Evolutionary conservation across 1,140 invertebrate species (phyloP).

Genomic region (Procambarus virginalis): DNA sequence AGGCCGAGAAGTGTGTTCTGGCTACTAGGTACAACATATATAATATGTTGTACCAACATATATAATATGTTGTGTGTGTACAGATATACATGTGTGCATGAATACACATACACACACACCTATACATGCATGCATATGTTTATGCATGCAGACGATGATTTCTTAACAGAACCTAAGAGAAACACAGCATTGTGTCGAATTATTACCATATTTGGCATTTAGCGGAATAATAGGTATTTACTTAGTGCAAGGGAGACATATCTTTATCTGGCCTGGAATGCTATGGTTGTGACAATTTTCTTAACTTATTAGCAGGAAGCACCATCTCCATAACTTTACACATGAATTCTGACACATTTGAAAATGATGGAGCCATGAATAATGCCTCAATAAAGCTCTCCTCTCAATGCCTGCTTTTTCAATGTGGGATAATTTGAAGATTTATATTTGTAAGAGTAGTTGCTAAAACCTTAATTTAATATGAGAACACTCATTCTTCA

Average conservation of each 20-base stretch:
- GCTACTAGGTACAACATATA: no score
- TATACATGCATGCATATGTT: neutral
- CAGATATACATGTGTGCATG: neutral
- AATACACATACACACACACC: no score
- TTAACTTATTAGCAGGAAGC: conserved; percentile 43
- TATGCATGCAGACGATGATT: neutral
- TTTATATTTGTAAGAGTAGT: neutral
- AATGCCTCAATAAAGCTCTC: neutral
- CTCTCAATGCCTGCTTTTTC: neutral
- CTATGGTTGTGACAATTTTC: conserved; percentile 62
- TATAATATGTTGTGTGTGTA: neutral
- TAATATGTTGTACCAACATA: no score
- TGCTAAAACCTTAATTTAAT: neutral
- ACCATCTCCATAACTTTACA: conserved; percentile 41
- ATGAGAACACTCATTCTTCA: neutral
- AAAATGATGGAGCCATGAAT: neutral
- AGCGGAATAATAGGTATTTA: conserved; percentile 36
- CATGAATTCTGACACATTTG: neutral
- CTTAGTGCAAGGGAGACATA: conserved; percentile 35
- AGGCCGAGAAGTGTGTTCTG: no score
- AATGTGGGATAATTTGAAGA: neutral
- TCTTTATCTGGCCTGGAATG: conserved; percentile 64
- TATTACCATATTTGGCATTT: conserved; percentile 36
- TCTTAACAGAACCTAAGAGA: conserved; percentile 8
- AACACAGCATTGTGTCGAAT: conserved; percentile 57